Conservation (phyloP, 2,113 vertebrate species). For the Hypanus sabinus region DNA sequence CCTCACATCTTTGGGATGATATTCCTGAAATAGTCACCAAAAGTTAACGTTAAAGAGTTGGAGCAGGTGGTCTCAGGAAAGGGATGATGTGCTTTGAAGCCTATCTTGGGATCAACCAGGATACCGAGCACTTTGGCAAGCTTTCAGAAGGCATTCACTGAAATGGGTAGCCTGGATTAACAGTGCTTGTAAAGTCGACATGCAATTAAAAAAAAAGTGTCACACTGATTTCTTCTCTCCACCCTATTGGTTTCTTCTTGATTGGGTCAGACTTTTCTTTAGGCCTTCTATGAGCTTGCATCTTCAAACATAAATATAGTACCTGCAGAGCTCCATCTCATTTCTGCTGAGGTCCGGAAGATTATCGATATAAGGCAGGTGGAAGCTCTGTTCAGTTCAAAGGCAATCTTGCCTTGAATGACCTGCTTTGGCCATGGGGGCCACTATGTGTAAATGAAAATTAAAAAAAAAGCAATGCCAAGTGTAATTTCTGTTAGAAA, state of each 20-base stretch:
- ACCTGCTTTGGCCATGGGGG: not conserved
- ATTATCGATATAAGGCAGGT: not conserved
- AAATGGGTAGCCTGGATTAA: no score
- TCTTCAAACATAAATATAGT: not conserved
- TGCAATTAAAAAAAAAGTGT: not conserved
- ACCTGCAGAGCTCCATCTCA: not conserved
- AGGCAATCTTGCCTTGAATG: not conserved
- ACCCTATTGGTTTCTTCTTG: not conserved
- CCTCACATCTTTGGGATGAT: not conserved
- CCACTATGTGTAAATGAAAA: not conserved
- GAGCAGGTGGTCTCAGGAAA: no score
- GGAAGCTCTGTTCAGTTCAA: not conserved
- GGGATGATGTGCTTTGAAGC: no score
- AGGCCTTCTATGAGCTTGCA: no score
- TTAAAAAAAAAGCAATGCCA: not conserved
- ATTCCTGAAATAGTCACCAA: not conserved
- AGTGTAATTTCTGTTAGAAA: not conserved
- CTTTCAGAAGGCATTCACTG: no score
- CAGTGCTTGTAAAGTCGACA: no score
- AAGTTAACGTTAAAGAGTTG: no score
- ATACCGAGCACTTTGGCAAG: no score
- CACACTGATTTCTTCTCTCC: not conserved
- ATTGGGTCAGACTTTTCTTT: not conserved
- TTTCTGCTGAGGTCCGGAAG: not conserved
- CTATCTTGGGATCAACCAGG: no score